phyloP scores from a whole-genome alignment of 2,113 vertebrate genomes.

The Podarcis cretensis region DNA sequence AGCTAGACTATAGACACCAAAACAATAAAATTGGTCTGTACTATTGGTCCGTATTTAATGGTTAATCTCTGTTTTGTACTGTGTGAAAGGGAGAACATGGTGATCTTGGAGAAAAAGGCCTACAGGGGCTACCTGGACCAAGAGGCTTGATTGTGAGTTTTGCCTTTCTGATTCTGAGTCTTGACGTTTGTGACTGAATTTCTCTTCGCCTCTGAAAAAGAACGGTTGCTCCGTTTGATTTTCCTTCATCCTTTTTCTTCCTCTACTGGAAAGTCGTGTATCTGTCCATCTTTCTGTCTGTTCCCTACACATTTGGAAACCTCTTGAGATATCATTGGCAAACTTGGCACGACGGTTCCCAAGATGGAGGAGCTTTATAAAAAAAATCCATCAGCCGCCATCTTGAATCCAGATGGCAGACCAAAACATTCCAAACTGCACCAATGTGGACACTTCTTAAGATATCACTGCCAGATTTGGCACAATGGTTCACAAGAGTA shows the following conservation, averaged over 20 bases:
- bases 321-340: no score
- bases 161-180: background rate
- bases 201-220: slow-evolving; percentile 3
- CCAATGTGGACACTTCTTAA: no score
- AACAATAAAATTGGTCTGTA: background rate
- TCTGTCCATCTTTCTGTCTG: no score
- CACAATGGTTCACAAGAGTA: background rate
- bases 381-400: no score
- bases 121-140: slow-evolving; percentile 71
- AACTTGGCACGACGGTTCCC: no score
- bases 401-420: no score
- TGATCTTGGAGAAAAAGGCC: slow-evolving; percentile 75
- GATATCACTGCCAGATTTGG: no score
- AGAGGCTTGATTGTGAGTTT: slow-evolving; percentile 81
- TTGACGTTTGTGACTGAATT: background rate
- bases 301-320: no score
- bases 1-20: background rate
- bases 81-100: slow-evolving; percentile 82
- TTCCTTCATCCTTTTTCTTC: background rate
- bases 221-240: background rate
- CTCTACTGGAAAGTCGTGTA: no score
- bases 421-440: no score
- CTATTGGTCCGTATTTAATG: background rate
- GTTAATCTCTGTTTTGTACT: slow-evolving; percentile 16
- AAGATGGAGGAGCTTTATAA: no score